These are phyloP conservation scores for Nyctalus aviator DNA, from an alignment of 2,797 vertebrate genomes.

Conservation along the genomic window DNA sequence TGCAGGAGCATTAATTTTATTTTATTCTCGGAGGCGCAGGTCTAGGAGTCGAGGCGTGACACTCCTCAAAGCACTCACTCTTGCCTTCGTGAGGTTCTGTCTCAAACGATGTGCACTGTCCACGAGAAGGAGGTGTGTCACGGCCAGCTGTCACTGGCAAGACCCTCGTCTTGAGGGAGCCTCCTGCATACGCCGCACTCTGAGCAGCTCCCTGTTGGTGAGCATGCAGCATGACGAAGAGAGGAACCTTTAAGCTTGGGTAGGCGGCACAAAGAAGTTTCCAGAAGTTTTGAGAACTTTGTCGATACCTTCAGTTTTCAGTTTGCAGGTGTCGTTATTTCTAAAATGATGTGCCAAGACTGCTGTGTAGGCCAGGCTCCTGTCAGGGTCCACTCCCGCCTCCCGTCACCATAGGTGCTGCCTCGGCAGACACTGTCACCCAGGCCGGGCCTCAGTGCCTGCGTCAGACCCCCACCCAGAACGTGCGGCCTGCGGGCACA, in stretches of 20 bases:
- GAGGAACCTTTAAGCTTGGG: neutral
- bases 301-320: neutral
- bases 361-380: neutral
- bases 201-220: neutral
- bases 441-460: too few species aligned
- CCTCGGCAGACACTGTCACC: neutral
- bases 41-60: neutral
- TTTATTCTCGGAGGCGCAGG: neutral
- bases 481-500: rapidly evolving
- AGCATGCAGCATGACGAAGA: neutral
- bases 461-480: neutral
- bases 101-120: neutral
- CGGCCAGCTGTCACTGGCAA: neutral
- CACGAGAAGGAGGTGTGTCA: neutral
- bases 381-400: neutral
- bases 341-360: neutral
- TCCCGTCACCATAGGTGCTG: neutral
- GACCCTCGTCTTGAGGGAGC: neutral
- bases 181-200: neutral
- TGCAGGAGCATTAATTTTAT: neutral
- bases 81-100: neutral
- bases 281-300: neutral
- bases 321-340: neutral
- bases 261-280: neutral
- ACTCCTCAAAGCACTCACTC: neutral